These are phyloP conservation scores for Datnioides undecimradiatus DNA, from an alignment of 2,113 vertebrate genomes.

Conservation along the genomic window DNA sequence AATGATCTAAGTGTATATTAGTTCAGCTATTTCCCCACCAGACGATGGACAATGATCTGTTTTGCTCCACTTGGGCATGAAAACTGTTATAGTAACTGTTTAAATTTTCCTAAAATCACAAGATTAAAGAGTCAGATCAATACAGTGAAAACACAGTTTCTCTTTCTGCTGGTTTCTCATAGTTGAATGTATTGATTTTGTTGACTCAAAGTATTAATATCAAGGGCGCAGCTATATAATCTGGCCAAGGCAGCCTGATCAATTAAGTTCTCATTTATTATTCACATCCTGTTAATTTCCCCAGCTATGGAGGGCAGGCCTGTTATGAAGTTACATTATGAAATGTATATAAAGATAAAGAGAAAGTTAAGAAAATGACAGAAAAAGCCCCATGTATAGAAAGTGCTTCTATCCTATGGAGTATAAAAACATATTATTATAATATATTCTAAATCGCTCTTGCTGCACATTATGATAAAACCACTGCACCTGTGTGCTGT, in stretches of 20 bases:
- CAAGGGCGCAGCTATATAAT: conserved; percentile 60
- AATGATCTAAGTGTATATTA: neutral
- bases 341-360: conserved; percentile 26
- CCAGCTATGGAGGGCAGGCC: conserved; percentile 29
- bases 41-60: neutral
- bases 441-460: conserved; percentile 50
- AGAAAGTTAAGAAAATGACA: neutral
- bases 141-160: conserved; percentile 40
- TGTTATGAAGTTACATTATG: conserved; percentile 36
- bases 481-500: conserved; percentile 44
- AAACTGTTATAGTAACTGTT: conserved; percentile 6
- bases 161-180: conserved; percentile 36
- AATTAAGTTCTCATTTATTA: conserved; percentile 77
- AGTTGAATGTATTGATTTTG: conserved; percentile 62
- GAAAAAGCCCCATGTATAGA: conserved; percentile 10
- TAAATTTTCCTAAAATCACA: conserved; percentile 12
- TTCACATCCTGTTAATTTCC: conserved; percentile 69
- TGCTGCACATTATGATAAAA: conserved; percentile 47
- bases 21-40: neutral
- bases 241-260: conserved; percentile 61
- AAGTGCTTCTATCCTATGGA: conserved; percentile 21
- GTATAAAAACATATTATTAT: conserved; percentile 41
- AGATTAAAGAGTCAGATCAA: conserved; percentile 6
- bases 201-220: conserved; percentile 70
- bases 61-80: conserved; percentile 20